Evolutionary conservation across 1,140 invertebrate genomes (phyloP), one percentile per base, ranked within the genome.

Genomic region (Drosophila trapezifrons): DNA sequence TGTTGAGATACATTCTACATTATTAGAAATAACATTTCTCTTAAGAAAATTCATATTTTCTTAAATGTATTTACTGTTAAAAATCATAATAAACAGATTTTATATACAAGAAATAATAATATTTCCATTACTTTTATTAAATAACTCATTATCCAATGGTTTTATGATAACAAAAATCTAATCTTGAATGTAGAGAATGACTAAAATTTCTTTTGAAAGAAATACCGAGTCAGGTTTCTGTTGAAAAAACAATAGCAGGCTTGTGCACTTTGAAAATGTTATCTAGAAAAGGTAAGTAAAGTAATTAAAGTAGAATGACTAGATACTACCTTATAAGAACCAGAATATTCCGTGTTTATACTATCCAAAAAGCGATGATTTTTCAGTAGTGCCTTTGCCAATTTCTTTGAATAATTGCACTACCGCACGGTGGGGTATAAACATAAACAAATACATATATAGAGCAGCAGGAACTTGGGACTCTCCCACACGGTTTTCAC

Each of bases 401-500:
- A 62, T 46, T 62, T 62, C 20, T 13, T 43, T 45, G 20, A 27
- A 62, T 46, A 65, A 37, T 63, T 35, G 29, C 29, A 32, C 38
- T 45, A 32, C 29, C 27, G 3, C 18, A 17, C 13, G 40, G 40
- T 29, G 38, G 54, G 35, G 43, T 52, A 75, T 62, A 63, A 80
- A 60, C 63, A 45, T 46, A 75, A 37, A 60, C 42, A 66, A 42
- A 65, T 35, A 40, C 25, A 37, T 4, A 35, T 18, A 57, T 40
- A 54, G 52, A 27, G 64, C 66, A 64, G 25, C 55, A 25, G 37
- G 37, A 43, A 65, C 56, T 69, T 37, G 32, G 47, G 22, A 67
- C 40, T 18, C 25, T 65, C 62, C 17, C 62, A 55, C 49, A 67
- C 32, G 27, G 17, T 37, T 37, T 65, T 63, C 29, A 27, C 15